phyloP scores from a whole-genome alignment of 1,140 invertebrate species.

The Carposina sasakii region DNA sequence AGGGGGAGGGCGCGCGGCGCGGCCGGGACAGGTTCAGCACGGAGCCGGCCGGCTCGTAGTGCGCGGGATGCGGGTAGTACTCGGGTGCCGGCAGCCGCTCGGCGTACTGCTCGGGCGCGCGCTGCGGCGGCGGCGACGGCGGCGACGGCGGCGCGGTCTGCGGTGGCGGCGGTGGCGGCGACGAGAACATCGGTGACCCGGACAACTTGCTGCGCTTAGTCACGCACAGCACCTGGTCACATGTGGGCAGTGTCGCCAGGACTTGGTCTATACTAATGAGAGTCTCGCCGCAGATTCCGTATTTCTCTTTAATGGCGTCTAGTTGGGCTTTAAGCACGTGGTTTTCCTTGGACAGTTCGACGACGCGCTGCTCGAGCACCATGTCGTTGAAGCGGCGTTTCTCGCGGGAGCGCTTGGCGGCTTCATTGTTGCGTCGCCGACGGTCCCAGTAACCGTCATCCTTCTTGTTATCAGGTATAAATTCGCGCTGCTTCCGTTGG shows the following conservation, averaged over 20 bases:
- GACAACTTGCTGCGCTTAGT: conserved; percentile 85
- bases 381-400: conserved; percentile 97
- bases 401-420: conserved; percentile 94
- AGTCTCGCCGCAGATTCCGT: conserved; percentile 89
- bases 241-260: conserved; percentile 84
- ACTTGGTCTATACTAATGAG: conserved; percentile 91
- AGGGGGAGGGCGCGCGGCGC: conserved; percentile 77
- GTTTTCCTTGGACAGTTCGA: conserved; percentile 96
- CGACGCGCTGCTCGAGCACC: conserved; percentile 94
- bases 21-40: conserved; percentile 78
- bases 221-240: conserved; percentile 86
- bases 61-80: conserved; percentile 65
- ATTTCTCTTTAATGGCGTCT: conserved; percentile 94
- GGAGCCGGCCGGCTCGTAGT: conserved; percentile 72
- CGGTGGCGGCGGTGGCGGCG: conserved; percentile 77
- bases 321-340: conserved; percentile 93
- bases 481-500: conserved; percentile 94
- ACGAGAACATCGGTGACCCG: conserved; percentile 72
- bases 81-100: conserved; percentile 63
- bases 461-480: conserved; percentile 97
- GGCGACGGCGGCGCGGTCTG: conserved; percentile 80
- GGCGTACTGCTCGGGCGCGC: conserved; percentile 72
- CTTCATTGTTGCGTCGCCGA: conserved; percentile 95
- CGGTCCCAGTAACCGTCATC: conserved; percentile 98
- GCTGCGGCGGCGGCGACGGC: conserved; percentile 55